Evolutionary conservation across 2,888 invertebrate genomes (phyloP), one percentile per base, ranked within the genome.

Genomic region (Epicampocera succincta): DNA sequence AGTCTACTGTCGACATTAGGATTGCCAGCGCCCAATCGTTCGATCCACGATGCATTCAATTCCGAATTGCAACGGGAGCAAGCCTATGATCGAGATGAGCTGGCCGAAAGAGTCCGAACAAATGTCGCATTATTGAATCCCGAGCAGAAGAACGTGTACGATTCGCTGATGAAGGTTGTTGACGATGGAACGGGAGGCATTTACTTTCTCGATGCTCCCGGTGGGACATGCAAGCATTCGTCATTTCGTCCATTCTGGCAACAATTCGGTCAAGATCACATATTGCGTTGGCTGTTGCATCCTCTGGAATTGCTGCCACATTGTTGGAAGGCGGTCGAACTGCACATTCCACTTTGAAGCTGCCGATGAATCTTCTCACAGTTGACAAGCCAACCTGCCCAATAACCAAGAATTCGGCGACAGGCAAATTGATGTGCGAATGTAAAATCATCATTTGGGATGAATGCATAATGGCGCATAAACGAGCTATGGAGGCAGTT

Each of bases 291-390:
- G 25, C 25, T 25, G 25, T 25, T 25, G 25, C 25, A 25, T 25
- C 25, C 5, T 25, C 25, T 25, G 84, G 79, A 65, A 85, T 86
- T 61, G 86, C 85, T 25, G 86, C 85, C n/a, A 84, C 85, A 29
- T 85, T 71, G 44, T 63, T 77, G 54, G 84, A 84, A 71, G 86
- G 86, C 61, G 83, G 87, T n/a, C 85, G 84, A 72, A 86, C 83
- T 29, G 71, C 76, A 60, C 69, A 66, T 72, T 75, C 65, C 9
- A 38, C 58, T 50, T 58, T 75, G 19, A 80, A 68, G 25, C 40
- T 80, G 44, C 61, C 61, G 40, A 15, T 80, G 33, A 79, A 69
- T 71, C 44, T 42, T 21, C 42, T 25, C n/a, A 25, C 44, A 60
- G 60, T 44, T 60, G n/a, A 44, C 21, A 44, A 44, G n/a, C 60